phyloP scores from a whole-genome alignment of 2,797 vertebrate species.

The Sebastes nivosus region DNA sequence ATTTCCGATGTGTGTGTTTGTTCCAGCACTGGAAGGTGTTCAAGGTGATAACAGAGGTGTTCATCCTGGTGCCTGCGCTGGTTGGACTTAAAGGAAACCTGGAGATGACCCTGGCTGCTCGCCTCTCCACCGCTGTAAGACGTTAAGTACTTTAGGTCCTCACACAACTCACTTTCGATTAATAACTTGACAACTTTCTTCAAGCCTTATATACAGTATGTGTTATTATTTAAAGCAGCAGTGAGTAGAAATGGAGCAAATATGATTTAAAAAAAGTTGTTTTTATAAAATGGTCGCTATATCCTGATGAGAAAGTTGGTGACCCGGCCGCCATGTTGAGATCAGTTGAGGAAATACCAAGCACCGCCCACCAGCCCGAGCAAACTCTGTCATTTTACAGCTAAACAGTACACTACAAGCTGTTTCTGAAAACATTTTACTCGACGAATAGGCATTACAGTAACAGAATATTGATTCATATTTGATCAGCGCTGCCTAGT shows the following conservation, averaged over 20 bases:
- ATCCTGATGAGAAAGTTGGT: too few species aligned
- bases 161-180: not conserved
- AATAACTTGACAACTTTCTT: not conserved
- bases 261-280: too few species aligned
- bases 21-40: conserved; percentile 96
- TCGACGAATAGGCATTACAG: too few species aligned
- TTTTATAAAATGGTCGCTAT: too few species aligned
- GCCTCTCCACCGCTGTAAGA: conserved; percentile 96
- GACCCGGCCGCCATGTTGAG: too few species aligned
- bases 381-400: too few species aligned
- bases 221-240: not conserved
- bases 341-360: too few species aligned
- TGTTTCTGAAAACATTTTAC: too few species aligned
- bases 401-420: too few species aligned
- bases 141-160: not conserved
- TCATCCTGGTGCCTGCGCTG: conserved; percentile 94
- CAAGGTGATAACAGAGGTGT: conserved; percentile 90
- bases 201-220: not conserved
- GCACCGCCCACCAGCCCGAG: too few species aligned
- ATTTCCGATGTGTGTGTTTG: conserved; percentile 22
- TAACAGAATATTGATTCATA: too few species aligned
- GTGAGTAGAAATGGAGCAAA: not conserved
- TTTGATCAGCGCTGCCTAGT: too few species aligned
- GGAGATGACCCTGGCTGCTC: conserved; percentile 97
- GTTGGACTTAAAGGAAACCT: conserved; percentile 98